Percentiles rank a stretch among this genome's conserved stretches.
phyloP scores from a whole-genome alignment of 2,113 vertebrate genomes.

The Junco hyemalis region DNA sequence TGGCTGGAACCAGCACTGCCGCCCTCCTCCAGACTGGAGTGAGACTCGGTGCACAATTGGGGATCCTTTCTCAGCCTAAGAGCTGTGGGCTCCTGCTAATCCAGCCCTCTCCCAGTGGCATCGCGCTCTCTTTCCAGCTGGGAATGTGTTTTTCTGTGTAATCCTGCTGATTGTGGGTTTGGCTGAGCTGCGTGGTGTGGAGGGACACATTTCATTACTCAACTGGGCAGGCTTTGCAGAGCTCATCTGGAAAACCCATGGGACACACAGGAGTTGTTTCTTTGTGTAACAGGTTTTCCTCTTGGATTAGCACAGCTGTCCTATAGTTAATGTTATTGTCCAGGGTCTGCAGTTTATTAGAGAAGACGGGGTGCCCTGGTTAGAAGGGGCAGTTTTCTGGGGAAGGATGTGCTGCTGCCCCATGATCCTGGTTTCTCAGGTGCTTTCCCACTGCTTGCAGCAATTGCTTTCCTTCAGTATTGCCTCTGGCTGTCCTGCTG shows the following conservation, averaged over 20 bases:
- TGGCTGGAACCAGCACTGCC: neutral
- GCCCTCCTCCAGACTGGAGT: neutral
- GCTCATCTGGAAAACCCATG: rapidly evolving
- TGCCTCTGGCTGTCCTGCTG: neutral
- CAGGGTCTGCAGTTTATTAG: neutral
- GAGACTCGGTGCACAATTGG: rapidly evolving
- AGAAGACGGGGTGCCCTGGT: neutral
- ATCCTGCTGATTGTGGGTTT: neutral
- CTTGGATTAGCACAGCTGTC: neutral
- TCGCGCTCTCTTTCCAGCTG: neutral
- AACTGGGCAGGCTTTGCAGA: neutral
- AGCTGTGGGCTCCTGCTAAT: neutral
- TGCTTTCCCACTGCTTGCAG: neutral
- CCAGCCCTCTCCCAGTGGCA: neutral
- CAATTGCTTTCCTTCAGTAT: neutral
- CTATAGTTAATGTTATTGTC: neutral
- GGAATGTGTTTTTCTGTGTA: neutral
- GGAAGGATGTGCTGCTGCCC: neutral
- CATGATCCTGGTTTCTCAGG: rapidly evolving
- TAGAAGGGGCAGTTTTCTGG: neutral
- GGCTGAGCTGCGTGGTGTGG: neutral
- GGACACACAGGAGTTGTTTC: rapidly evolving
- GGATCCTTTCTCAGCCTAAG: neutral
- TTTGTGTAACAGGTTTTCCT: neutral
- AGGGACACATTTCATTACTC: rapidly evolving